Percentiles rank a stretch among this genome's conserved stretches.
Conservation (phyloP, 2,113 vertebrate genomes). For the Limanda limanda region DNA sequence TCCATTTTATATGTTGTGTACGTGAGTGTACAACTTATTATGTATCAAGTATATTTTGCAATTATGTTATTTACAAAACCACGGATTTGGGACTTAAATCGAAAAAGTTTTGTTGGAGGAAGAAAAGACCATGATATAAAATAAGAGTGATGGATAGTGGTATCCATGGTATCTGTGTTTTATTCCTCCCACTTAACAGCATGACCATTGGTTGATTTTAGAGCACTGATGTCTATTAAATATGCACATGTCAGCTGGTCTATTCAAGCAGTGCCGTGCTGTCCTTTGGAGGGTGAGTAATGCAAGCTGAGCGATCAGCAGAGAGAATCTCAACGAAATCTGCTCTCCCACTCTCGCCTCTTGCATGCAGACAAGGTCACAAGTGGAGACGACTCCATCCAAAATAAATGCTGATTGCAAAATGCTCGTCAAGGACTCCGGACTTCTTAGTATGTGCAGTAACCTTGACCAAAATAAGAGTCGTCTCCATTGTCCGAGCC, state of each 20-base stretch:
- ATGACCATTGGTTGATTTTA: neutral
- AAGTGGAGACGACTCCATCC: neutral
- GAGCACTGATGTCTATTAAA: conserved; percentile 11
- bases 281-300: conserved; percentile 51
- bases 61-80: neutral
- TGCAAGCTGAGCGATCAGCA: conserved; percentile 28
- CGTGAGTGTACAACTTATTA: neutral
- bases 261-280: conserved; percentile 30
- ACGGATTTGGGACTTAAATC: neutral
- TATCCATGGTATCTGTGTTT: conserved; percentile 34
- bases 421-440: neutral
- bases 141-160: neutral
- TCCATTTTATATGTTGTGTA: too few relatives aligned
- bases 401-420: neutral
- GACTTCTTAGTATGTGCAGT: neutral
- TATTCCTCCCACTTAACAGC: conserved; percentile 43
- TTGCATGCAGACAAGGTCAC: neutral
- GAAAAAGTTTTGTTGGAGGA: neutral
- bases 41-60: neutral
- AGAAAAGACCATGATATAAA: neutral
- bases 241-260: conserved; percentile 44
- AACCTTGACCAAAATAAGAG: neutral
- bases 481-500: neutral
- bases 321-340: neutral
- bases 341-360: neutral